phyloP scores from a whole-genome alignment of 2,113 vertebrate species.

The Dromaius novaehollandiae region DNA sequence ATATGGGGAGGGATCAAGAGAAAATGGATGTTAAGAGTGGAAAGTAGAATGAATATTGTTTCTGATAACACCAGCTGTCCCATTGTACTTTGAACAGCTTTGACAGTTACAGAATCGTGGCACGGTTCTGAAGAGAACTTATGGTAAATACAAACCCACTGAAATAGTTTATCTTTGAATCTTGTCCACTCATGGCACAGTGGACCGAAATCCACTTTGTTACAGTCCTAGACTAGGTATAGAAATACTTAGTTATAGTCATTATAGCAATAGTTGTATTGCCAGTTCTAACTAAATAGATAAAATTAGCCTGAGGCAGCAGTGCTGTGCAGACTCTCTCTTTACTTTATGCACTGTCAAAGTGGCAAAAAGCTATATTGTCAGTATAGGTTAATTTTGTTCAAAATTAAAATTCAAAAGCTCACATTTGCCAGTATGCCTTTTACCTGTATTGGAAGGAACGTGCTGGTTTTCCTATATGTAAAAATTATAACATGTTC shows the following conservation, averaged over 20 bases:
- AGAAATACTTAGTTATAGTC: background rate
- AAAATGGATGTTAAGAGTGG: background rate
- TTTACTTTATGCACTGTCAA: background rate
- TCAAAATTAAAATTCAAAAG: background rate
- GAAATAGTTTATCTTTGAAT: background rate
- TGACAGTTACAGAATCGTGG: background rate
- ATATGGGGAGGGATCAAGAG: background rate
- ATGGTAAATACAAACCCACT: background rate
- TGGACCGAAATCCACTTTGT: background rate
- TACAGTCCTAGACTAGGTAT: background rate
- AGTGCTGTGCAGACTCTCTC: background rate
- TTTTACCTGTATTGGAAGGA: background rate
- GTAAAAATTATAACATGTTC: background rate
- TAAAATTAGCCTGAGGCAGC: background rate
- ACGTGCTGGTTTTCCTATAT: background rate
- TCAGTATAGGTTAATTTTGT: background rate
- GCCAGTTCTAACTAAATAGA: background rate
- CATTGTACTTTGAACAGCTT: background rate
- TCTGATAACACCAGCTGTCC: background rate
- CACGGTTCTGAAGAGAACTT: background rate
- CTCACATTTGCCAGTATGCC: background rate
- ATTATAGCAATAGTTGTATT: background rate
- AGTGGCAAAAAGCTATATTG: background rate
- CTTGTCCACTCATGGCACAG: background rate
- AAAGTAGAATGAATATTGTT: background rate